Percentiles rank a stretch among this genome's conserved stretches.
Evolutionary conservation across 2,797 vertebrate species (phyloP).

Genomic region (Phrynocephalus guinanensis): DNA sequence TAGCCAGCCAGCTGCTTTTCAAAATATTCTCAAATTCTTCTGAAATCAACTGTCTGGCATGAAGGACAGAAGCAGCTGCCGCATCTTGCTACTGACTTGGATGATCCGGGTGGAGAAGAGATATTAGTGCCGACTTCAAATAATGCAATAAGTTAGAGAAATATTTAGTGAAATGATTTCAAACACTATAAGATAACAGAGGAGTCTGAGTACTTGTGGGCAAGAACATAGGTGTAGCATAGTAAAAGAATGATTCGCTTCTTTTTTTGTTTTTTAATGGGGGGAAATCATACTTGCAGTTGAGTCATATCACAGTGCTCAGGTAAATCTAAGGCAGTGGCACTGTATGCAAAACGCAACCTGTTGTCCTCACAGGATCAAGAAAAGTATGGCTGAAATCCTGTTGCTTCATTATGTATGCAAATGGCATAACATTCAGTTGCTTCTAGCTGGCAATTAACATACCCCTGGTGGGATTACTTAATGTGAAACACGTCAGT

Average conservation of each 20-base stretch:
- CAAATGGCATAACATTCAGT: no score
- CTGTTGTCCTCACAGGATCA: no score
- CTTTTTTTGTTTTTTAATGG: neutral
- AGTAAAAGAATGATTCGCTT: neutral
- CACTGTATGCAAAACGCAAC: no score
- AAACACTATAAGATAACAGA: conserved; percentile 13
- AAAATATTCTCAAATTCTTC: conserved; percentile 15
- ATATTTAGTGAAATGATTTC: conserved; percentile 16
- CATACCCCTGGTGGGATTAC: no score
- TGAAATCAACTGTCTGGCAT: conserved; percentile 1
- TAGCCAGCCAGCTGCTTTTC: conserved; percentile 1
- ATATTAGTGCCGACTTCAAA: conserved; percentile 15
- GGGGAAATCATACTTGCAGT: neutral
- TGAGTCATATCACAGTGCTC: neutral
- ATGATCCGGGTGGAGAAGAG: neutral
- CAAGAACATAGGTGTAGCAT: neutral
- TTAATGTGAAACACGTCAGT: no score
- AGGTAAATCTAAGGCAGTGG: neutral
- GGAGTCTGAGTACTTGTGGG: neutral
- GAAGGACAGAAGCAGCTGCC: neutral
- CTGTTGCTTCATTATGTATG: no score
- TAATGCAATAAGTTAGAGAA: conserved; percentile 17
- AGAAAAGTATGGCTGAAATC: no score
- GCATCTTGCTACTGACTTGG: neutral
- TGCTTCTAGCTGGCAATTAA: no score